Evolutionary conservation across 2,888 invertebrate species (phyloP).

Genomic region (Nyleta sp.): DNA sequence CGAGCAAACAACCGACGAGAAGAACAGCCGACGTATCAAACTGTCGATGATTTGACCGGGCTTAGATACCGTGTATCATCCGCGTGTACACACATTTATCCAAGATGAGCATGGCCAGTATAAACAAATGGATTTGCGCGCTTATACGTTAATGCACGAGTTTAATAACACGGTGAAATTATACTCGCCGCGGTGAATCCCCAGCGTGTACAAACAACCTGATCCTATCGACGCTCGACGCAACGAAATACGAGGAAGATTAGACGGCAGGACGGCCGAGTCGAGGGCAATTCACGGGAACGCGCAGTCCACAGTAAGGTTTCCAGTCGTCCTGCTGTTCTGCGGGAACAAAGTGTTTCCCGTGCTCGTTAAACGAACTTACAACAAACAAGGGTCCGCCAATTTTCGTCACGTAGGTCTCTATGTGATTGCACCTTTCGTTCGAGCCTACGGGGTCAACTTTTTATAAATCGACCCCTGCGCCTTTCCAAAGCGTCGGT

Average conservation of each 20-base stretch:
- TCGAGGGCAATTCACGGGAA: constrained; percentile 66
- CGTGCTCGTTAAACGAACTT: constrained; percentile 59
- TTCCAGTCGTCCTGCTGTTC: constrained; percentile 65
- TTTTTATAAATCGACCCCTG: too few relatives aligned
- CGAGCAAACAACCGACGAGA: too few relatives aligned
- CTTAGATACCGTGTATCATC: constrained; percentile 1
- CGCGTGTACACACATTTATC: constrained; percentile 27
- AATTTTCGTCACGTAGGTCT: constrained; percentile 32
- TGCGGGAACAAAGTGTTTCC: constrained; percentile 58
- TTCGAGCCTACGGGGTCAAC: too few relatives aligned
- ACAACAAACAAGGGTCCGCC: constrained; percentile 45
- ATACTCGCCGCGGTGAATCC: constrained; percentile 64
- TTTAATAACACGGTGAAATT: constrained; percentile 65
- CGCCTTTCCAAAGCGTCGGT: too few relatives aligned
- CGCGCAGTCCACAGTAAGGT: constrained; percentile 65
- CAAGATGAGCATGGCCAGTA: constrained; percentile 21
- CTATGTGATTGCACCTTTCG: too few relatives aligned
- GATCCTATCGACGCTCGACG: constrained; percentile 65
- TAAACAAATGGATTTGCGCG: constrained; percentile 44
- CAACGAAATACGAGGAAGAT: constrained; percentile 67
- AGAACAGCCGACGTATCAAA: constrained; percentile 14
- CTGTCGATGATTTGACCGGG: constrained; percentile 25
- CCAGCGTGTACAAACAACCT: constrained; percentile 67
- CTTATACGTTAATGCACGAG: constrained; percentile 55
- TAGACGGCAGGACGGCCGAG: constrained; percentile 60